phyloP scores from a whole-genome alignment of 2,113 vertebrate genomes.

The Theropithecus gelada region DNA sequence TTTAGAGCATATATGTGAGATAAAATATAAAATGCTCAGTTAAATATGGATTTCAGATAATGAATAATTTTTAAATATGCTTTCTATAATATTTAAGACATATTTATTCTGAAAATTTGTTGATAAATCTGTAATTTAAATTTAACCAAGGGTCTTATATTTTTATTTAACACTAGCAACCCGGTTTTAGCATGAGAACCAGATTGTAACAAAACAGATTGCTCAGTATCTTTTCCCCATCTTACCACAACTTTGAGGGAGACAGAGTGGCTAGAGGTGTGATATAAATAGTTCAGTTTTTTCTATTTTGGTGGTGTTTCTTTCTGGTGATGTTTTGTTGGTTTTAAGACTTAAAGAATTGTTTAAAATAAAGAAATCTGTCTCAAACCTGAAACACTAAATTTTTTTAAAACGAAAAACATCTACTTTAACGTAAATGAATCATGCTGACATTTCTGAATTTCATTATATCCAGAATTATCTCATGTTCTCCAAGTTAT shows the following conservation, averaged over 20 bases:
- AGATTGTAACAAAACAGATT: background rate
- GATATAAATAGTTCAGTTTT: background rate
- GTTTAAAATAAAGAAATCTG: background rate
- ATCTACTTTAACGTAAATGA: background rate
- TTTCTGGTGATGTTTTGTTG: background rate
- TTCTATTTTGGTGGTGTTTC: background rate
- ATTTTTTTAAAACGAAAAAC: background rate
- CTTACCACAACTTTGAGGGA: background rate
- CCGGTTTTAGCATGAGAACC: background rate
- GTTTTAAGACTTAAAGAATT: background rate
- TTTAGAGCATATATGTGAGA: background rate
- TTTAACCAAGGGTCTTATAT: background rate
- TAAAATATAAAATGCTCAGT: background rate
- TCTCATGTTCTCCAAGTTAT: background rate
- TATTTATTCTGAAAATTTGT: background rate
- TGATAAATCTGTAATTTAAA: background rate
- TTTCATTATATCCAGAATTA: background rate
- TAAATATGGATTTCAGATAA: conserved; percentile 4
- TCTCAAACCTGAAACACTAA: background rate
- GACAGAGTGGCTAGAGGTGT: rapidly evolving
- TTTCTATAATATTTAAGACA: background rate
- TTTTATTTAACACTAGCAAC: background rate
- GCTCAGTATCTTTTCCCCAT: background rate
- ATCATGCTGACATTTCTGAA: background rate
- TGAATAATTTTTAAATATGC: background rate